Base-by-base conservation (phyloP, 2,888 invertebrate species). In the Caenorhabditis macrosperma region DNA sequence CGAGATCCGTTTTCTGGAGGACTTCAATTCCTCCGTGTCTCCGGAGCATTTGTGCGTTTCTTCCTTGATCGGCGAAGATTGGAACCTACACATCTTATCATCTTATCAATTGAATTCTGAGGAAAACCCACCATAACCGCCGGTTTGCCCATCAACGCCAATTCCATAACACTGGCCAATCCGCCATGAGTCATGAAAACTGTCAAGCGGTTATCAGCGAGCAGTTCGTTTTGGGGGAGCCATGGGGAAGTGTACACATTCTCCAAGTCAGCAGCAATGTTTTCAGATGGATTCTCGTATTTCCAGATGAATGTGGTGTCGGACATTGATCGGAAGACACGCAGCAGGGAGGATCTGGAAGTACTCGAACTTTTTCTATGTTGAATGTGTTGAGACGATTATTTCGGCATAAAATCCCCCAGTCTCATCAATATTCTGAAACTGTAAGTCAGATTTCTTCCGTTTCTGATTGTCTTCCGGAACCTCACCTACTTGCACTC, bases 281-380 rank as follows among this genome's bases (percentile, higher is more conserved):
- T 60, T 4, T 82, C 82, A 10, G 41, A 46, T 1, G 35, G 28
- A 12, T 75, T 63, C 35, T 83, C 82, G 44, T 84, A 84, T 55
- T 84, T 84, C 82, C 82, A 83, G 30, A 84, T 82, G 48, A 84
- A 84, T 15, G 84, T 80, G 2, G 72, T 68, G 20, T 81, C 82
- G 0, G 81, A 75, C 81, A 84, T 78, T 0, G 60, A 26, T 2
- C 44, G 46, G 41, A 82, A 71, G 15, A 76, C 28, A 22, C 71
- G 33, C 9, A 82, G n/a, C n/a, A n/a, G n/a, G n/a, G n/a, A n/a
- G n/a, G n/a, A n/a, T n/a, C n/a, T n/a, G n/a, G n/a, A n/a, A n/a
- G n/a, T n/a, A n/a, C n/a, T n/a, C n/a, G n/a, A n/a, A n/a, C n/a
- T n/a, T n/a, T n/a, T n/a, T n/a, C n/a, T n/a, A n/a, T n/a, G n/a